Evolutionary conservation across 2,888 invertebrate genomes (phyloP).

Genomic region (Electrophaes corylata): DNA sequence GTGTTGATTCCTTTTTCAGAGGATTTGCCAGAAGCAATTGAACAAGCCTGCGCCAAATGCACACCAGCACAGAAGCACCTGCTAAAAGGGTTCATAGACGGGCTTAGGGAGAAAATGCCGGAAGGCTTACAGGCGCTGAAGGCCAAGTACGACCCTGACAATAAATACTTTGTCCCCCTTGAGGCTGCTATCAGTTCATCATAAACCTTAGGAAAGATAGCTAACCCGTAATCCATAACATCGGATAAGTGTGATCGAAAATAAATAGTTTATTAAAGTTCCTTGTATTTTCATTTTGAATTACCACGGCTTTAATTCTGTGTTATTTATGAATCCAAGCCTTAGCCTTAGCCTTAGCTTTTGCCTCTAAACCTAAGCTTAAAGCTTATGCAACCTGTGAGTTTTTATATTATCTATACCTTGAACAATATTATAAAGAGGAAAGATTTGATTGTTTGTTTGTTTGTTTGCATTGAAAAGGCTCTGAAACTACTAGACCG

Average conservation of each 20-base stretch:
- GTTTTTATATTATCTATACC: too few species aligned
- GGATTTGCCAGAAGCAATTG: slow-evolving; percentile 86
- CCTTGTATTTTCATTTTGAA: too few species aligned
- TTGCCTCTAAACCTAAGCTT: too few species aligned
- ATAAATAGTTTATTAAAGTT: too few species aligned
- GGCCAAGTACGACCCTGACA: slow-evolving; percentile 84
- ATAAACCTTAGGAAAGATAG: slow-evolving; percentile 18
- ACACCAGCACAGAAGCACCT: slow-evolving; percentile 86
- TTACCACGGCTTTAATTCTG: too few species aligned
- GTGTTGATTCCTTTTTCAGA: slow-evolving; percentile 62
- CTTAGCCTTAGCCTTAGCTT: too few species aligned
- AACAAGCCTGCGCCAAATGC: slow-evolving; percentile 86
- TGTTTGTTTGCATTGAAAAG: too few species aligned
- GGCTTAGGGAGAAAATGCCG: slow-evolving; percentile 75
- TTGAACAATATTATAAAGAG: too few species aligned
- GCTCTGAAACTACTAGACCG: too few species aligned
- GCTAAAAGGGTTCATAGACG: slow-evolving; percentile 83
- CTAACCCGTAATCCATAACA: neutral
- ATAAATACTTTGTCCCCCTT: slow-evolving; percentile 80
- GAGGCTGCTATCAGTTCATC: slow-evolving; percentile 57
- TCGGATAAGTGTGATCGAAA: neutral
- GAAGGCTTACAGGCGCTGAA: slow-evolving; percentile 74
- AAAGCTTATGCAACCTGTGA: too few species aligned
- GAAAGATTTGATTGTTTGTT: too few species aligned
- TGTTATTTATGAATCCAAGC: too few species aligned